These are phyloP conservation scores for Pseudopipra pipra DNA, from an alignment of 2,113 vertebrate genomes.

Conservation along the genomic window DNA sequence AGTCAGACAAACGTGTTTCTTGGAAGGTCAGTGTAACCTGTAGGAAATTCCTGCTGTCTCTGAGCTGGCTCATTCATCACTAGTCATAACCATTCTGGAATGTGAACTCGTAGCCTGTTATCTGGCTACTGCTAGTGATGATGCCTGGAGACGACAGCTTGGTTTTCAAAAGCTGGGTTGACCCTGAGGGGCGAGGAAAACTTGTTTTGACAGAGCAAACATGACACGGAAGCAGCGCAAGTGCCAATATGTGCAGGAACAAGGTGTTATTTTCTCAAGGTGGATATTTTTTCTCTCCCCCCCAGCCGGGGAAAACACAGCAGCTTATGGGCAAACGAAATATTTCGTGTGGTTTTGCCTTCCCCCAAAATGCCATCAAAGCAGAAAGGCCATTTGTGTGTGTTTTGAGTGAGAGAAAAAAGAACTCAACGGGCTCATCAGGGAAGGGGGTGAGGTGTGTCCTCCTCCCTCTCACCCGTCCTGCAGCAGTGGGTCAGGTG, in stretches of 20 bases:
- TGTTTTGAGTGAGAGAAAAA: neutral
- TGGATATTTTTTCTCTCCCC: neutral
- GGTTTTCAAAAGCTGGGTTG: slow-evolving; percentile 61
- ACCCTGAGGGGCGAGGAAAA: slow-evolving; percentile 52
- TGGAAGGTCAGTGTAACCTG: slow-evolving; percentile 65
- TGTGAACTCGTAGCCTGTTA: slow-evolving; percentile 36
- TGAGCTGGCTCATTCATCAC: slow-evolving; percentile 57
- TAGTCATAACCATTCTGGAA: slow-evolving; percentile 45
- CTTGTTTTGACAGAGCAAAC: slow-evolving; percentile 62
- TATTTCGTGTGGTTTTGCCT: neutral
- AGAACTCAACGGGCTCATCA: neutral
- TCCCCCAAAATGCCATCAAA: neutral
- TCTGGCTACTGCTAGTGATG: slow-evolving; percentile 39
- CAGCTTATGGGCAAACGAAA: neutral
- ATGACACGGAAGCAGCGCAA: slow-evolving; percentile 14
- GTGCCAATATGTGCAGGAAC: slow-evolving; percentile 10
- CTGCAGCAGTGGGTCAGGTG: neutral
- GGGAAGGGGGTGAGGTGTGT: neutral
- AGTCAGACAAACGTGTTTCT: slow-evolving; percentile 22
- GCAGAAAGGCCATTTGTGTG: neutral
- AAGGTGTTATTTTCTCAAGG: slow-evolving; percentile 33
- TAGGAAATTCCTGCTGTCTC: slow-evolving; percentile 55
- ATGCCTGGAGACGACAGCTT: slow-evolving; percentile 61
- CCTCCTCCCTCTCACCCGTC: neutral
- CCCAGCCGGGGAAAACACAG: neutral